Base-by-base conservation (phyloP, 1,140 invertebrate genomes). In the Ephestia elutella region DNA sequence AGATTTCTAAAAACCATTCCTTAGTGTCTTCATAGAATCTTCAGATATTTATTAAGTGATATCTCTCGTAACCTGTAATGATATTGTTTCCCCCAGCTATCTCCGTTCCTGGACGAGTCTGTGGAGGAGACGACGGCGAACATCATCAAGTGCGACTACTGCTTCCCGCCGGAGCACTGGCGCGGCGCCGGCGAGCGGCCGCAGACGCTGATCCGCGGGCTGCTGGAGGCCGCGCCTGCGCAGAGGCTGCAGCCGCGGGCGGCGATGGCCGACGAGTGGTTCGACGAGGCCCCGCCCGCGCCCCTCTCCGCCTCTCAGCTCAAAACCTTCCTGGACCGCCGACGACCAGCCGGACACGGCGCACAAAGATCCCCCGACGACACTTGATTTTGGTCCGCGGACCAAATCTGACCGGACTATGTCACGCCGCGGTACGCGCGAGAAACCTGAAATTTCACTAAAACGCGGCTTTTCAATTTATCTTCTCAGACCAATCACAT, bases 121-220 rank as follows among this genome's bases (percentile, higher is more conserved):
- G 90, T 94, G 49, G 95, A 96, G 77, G 95, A 96, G 86, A 96
- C 95, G 0, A 95, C 93, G 49, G 92, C 94, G 5, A 95, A 96
- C 77, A 95, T 96, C 66, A 89, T 96, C 0, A 94, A 94, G 70
- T 94, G 93, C 73, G 94, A 96, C 84, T 95, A 92, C 78, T 95
- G 94, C 71, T 96, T 95, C 78, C 94, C 94, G 11, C 92, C 94
- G n/a, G 94, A 96, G 78, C 94, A 94, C 80, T 96, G 95, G 84
- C 79, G 89, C 32, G 90, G 87, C 17, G 91, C 96, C 59, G 93
- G 93, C n/a, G 87, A 91, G 49, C 91, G 93, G 51, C 94, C 93
- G 0, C 94, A 94, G 70, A 89, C 92, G 53, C 82, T 96, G 8
- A 92, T 95, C 44, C 78, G 87, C 28, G 90, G 84, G 53, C 85